Base-by-base conservation (phyloP, 2,797 vertebrate genomes). In the Anguilla anguilla region DNA sequence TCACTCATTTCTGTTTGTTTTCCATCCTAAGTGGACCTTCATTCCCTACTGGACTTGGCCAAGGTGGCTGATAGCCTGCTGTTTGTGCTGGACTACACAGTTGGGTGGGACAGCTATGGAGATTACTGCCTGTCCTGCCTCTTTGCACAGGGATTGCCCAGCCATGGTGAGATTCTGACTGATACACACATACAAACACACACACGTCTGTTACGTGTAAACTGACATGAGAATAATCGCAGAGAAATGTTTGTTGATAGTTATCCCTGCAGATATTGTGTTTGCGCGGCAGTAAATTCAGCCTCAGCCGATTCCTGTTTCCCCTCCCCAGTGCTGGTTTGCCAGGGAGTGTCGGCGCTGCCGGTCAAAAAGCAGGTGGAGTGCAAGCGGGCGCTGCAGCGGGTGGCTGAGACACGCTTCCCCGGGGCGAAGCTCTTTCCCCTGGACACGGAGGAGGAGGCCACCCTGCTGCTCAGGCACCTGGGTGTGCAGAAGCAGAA, bases 51-150 rank as follows among this genome's bases (percentile, higher is more conserved):
- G 91, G 98, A 99, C 87, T 93, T 99, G 59, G 97, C 97, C 35
- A 99, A 99, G 94, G 96, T 98, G 4, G 98, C 97, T 0, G 98
- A 99, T 84, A 98, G 97, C 72, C 96, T 99, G 79, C 90, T 99
- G 7, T 98, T 99, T 91, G 91, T 99, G 74, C 91, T 99, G 91
- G 97, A 99, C 86, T 91, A 97, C 0, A 87, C 91, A 3, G 97
- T 98, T 86, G 98, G 96, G 59, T 99, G 98, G 98, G 98, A 99
- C 92, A 96, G 91, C 25, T 95, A 96, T 3, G 98, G 98, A 61
- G 98, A 99, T 7, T 94, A 98, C 91, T 98, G 97, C 92, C 97
- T 99, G n/a, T 98, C 98, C 87, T 98, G 98, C 89, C 95, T 99
- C 43, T 99, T 99, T 0, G 97, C 98, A 1, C 99, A 99, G 89